These are phyloP conservation scores for Scartelaos histophorus DNA, from an alignment of 2,113 vertebrate species.

Conservation along the genomic window DNA sequence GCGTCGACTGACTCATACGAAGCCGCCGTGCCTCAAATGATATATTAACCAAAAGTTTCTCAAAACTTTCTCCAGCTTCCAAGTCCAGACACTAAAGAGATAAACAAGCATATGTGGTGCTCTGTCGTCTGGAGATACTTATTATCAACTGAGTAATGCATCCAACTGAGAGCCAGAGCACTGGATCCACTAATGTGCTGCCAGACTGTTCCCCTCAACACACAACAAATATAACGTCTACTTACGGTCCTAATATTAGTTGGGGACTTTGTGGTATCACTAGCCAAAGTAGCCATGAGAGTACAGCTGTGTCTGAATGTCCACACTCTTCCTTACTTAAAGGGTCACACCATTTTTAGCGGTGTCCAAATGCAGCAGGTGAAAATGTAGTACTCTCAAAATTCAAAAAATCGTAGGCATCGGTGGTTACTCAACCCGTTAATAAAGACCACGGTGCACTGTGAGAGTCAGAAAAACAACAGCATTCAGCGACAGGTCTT, in stretches of 20 bases:
- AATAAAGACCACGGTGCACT: too few relatives aligned
- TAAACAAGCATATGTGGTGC: neutral
- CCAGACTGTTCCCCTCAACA: neutral
- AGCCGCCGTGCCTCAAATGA: neutral
- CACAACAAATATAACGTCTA: neutral
- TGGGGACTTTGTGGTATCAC: neutral
- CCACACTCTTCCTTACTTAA: too few relatives aligned
- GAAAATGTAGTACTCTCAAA: too few relatives aligned
- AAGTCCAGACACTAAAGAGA: neutral
- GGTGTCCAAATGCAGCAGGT: too few relatives aligned
- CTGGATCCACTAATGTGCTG: neutral
- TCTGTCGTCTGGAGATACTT: constrained; percentile 2
- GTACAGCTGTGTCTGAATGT: too few relatives aligned
- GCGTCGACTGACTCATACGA: neutral
- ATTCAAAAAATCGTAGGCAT: too few relatives aligned
- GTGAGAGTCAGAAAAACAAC: too few relatives aligned
- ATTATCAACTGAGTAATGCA: neutral
- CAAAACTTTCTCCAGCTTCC: neutral
- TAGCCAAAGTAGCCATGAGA: neutral
- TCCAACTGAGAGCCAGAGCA: constrained; percentile 1
- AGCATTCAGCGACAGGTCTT: too few relatives aligned
- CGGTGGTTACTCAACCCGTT: too few relatives aligned
- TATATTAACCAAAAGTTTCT: neutral
- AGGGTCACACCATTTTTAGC: too few relatives aligned
- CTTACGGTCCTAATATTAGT: neutral